phyloP scores from a whole-genome alignment of 2,888 invertebrate species.

The Gari tellinella region DNA sequence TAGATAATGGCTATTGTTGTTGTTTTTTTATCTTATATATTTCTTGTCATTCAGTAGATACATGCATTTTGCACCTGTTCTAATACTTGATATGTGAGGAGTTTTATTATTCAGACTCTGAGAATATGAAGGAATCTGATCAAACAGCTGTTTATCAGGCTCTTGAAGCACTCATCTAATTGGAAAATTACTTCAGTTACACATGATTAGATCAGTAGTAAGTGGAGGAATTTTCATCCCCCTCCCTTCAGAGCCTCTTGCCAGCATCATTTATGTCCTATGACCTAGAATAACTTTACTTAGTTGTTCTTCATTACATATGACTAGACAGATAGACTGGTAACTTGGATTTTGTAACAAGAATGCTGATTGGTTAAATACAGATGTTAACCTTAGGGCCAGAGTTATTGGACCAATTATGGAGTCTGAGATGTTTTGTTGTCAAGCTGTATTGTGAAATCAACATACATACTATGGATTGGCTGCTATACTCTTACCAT shows the following conservation, averaged over 20 bases:
- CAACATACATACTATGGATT: conserved; percentile 11
- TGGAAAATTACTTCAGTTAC: no score
- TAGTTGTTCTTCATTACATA: conserved; percentile 39
- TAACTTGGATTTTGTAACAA: conserved; percentile 50
- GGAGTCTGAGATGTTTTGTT: conserved; percentile 59
- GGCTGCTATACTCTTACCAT: not conserved
- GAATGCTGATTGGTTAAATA: conserved; percentile 59
- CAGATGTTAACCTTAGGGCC: conserved; percentile 47
- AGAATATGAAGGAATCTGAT: no score
- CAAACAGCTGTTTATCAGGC: no score
- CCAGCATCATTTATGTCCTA: not conserved
- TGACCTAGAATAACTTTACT: no score
- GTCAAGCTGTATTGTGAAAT: conserved; percentile 52
- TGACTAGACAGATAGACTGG: conserved; percentile 65
- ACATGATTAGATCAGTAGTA: no score
- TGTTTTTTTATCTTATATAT: no score
- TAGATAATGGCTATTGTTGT: no score
- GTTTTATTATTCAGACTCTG: no score
- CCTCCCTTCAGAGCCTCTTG: not conserved
- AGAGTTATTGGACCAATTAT: conserved; percentile 60
- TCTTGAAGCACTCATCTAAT: no score
- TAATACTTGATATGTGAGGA: no score
- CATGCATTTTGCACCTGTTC: no score
- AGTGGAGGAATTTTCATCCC: not conserved
- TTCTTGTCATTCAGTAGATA: no score